A percentile compares a stretch with the other conserved stretches of the same genome.
Evolutionary conservation across 2,888 invertebrate species (phyloP).

Genomic region (Allolobophora icterica): DNA sequence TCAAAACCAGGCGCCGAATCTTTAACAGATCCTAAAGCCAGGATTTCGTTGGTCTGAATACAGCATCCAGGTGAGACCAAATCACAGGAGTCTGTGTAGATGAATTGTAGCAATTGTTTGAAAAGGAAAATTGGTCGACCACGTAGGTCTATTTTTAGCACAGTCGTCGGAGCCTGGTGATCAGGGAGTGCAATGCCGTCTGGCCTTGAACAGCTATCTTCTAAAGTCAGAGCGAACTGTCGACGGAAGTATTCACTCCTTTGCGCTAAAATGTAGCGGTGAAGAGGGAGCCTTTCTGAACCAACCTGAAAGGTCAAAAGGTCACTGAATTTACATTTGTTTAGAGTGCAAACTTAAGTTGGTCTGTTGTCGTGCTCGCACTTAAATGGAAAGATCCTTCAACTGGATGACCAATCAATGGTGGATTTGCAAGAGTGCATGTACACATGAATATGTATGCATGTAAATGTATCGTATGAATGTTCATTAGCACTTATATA

Average conservation of each 20-base stretch:
- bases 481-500: too few relatives aligned
- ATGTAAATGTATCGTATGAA: too few relatives aligned
- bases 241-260: slow-evolving; percentile 72
- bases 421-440: too few relatives aligned
- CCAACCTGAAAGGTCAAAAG: slow-evolving; percentile 69
- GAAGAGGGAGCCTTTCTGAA: slow-evolving; percentile 73
- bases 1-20: background rate
- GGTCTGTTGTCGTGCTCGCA: too few relatives aligned
- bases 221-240: background rate
- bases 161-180: background rate
- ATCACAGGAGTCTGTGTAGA: slow-evolving; percentile 77
- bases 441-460: too few relatives aligned
- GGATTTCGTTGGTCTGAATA: background rate
- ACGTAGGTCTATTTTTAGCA: background rate
- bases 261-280: slow-evolving; percentile 76
- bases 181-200: background rate
- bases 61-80: slow-evolving; percentile 65
- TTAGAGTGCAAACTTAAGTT: too few relatives aligned
- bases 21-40: background rate
- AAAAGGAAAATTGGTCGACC: slow-evolving; percentile 67
- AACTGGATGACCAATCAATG: too few relatives aligned
- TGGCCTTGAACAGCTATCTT: background rate
- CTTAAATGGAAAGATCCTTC: too few relatives aligned
- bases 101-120: slow-evolving; percentile 74
- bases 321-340: too few relatives aligned